A percentile compares a stretch with the other conserved stretches of the same genome.
phyloP scores from a whole-genome alignment of 2,888 invertebrate species.

The Ormyrus rosae region DNA sequence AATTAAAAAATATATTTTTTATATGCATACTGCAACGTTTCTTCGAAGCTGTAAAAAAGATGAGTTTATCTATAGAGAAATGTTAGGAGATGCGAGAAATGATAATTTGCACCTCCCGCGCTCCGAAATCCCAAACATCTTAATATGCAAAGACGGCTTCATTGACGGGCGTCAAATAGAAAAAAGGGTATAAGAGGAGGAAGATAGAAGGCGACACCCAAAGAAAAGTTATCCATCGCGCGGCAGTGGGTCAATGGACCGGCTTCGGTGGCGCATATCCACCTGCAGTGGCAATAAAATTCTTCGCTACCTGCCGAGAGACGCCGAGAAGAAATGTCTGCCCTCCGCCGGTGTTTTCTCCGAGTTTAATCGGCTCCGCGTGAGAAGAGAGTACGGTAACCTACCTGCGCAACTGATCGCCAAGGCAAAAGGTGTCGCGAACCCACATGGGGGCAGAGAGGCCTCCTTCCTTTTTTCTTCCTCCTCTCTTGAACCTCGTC shows the following conservation, averaged over 20 bases:
- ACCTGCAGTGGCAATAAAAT: conserved; percentile 53
- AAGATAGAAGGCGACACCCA: conserved; percentile 22
- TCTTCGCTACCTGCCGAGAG: conserved; percentile 57
- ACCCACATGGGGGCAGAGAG: conserved; percentile 44
- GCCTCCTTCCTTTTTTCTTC: conserved; percentile 14
- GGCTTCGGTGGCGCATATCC: conserved; percentile 26
- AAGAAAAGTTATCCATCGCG: conserved; percentile 48
- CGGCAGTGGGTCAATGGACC: conserved; percentile 45
- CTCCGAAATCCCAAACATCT: conserved; percentile 15
- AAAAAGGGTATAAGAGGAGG: neutral
- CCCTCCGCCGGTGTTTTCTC: conserved; percentile 16
- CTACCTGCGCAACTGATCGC: conserved; percentile 26
- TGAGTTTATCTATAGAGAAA: conserved; percentile 16
- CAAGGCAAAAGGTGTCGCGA: conserved; percentile 58
- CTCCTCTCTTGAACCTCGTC: no score
- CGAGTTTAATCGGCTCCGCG: conserved; percentile 57
- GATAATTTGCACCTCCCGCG: conserved; percentile 36
- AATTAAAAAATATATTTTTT: no score
- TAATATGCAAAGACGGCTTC: conserved; percentile 28
- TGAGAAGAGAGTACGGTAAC: conserved; percentile 20
- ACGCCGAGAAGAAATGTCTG: conserved; percentile 18
- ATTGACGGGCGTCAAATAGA: neutral
- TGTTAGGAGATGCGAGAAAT: conserved; percentile 26
- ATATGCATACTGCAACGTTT: no score
- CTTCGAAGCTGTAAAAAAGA: no score